A percentile compares a stretch with the other conserved stretches of the same genome.
These are phyloP conservation scores for Gymnoscopelus braueri DNA, from an alignment of 2,797 vertebrate genomes.

Conservation along the genomic window DNA sequence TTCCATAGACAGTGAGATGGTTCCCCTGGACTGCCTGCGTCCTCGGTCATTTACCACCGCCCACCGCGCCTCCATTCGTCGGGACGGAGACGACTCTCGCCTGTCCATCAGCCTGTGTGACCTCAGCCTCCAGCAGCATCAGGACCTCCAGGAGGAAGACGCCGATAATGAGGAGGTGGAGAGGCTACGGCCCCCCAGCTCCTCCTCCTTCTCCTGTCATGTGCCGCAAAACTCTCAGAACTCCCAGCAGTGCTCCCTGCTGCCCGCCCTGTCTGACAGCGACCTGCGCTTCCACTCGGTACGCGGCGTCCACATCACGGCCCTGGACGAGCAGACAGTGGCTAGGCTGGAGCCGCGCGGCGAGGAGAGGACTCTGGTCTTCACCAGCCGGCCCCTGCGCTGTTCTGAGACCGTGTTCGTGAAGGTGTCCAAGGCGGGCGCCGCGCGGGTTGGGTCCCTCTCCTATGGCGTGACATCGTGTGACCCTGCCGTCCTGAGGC, in stretches of 20 bases:
- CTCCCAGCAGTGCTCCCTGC: constrained; percentile 88
- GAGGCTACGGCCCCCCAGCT: constrained; percentile 52
- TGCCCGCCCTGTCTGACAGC: constrained; percentile 86
- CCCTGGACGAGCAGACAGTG: constrained; percentile 89
- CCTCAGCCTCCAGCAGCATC: constrained; percentile 87
- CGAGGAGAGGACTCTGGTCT: constrained; percentile 90
- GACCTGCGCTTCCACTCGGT: constrained; percentile 91
- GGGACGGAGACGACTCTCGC: constrained; percentile 84
- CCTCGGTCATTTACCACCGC: constrained; percentile 87
- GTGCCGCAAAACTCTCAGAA: constrained; percentile 94
- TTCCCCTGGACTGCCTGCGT: constrained; percentile 87
- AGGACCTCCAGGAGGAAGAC: constrained; percentile 42
- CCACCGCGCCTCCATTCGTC: constrained; percentile 84
- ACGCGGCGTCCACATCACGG: constrained; percentile 85
- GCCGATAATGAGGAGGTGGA: constrained; percentile 67
- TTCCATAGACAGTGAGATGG: constrained; percentile 89
- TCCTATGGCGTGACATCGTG: constrained; percentile 93
- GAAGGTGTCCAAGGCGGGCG: constrained; percentile 86
- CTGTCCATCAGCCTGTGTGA: constrained; percentile 92
- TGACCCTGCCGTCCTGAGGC: constrained; percentile 86
- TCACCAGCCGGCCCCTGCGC: constrained; percentile 88
- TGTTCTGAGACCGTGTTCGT: constrained; percentile 90
- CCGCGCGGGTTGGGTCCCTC: constrained; percentile 73
- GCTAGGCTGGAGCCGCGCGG: constrained; percentile 85
- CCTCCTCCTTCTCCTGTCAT: constrained; percentile 81